Evolutionary conservation across 2,888 invertebrate species (phyloP).

Genomic region (Stenotaenia linearis): DNA sequence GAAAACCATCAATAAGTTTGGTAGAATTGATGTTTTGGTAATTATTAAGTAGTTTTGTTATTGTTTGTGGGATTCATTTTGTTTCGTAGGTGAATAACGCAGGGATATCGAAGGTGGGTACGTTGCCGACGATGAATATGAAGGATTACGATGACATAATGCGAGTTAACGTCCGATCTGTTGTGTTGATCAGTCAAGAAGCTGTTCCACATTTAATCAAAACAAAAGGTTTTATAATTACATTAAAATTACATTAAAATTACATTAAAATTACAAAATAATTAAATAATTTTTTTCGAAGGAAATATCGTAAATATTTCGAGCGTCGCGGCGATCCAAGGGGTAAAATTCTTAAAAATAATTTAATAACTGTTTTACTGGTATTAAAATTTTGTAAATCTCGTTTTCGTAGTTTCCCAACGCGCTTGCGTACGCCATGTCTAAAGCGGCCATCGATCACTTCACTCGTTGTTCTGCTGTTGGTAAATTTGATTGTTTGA

Average conservation of each 20-base stretch:
- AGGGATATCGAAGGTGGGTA: not conserved
- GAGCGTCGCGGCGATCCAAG: not conserved
- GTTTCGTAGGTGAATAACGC: slow-evolving; percentile 19
- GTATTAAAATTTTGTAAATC: not conserved
- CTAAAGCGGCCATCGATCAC: slow-evolving; percentile 9
- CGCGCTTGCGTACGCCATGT: not conserved
- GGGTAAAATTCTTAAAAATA: not conserved
- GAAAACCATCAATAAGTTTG: not conserved
- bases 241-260: too few relatives aligned
- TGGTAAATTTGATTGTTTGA: not conserved
- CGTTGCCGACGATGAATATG: not conserved
- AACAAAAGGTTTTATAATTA: slow-evolving; percentile 17
- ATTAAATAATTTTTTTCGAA: not conserved
- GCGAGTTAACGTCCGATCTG: not conserved
- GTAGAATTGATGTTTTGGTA: slow-evolving; percentile 8
- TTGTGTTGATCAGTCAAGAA: not conserved
- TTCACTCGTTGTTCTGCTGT: not conserved
- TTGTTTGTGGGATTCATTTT: not conserved
- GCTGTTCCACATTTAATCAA: not conserved
- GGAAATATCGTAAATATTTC: slow-evolving; percentile 3
- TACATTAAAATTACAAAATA: too few relatives aligned
- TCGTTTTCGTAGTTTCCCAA: not conserved
- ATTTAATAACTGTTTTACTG: not conserved
- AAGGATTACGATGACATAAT: not conserved
- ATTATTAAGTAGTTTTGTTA: not conserved